Evolutionary conservation across 2,797 vertebrate genomes (phyloP).

Genomic region (Neosilurus mollespiculum): DNA sequence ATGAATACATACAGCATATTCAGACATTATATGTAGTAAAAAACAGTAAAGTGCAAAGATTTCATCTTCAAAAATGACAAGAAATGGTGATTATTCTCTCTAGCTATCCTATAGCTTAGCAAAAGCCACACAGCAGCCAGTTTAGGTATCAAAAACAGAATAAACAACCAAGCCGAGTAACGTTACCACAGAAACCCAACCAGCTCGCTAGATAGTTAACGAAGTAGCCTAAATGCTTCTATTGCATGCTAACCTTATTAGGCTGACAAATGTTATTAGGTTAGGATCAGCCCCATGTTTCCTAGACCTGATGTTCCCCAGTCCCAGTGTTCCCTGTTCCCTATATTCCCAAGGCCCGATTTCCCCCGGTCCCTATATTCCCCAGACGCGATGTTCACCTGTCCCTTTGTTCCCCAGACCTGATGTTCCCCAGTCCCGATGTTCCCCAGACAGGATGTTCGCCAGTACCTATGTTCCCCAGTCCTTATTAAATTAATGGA

Average conservation of each 20-base stretch:
- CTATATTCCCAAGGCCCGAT: too few relatives aligned
- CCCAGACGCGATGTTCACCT: too few relatives aligned
- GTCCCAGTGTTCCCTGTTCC: too few relatives aligned
- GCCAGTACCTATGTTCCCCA: too few relatives aligned
- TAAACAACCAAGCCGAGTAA: background rate
- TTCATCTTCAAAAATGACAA: background rate
- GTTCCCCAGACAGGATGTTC: too few relatives aligned
- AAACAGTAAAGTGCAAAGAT: background rate
- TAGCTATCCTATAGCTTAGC: background rate
- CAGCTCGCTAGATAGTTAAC: background rate
- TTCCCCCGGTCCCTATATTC: too few relatives aligned
- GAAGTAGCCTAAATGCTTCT: background rate
- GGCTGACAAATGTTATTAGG: background rate
- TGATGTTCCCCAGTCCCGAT: too few relatives aligned
- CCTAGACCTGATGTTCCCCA: too few relatives aligned
- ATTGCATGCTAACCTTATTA: background rate
- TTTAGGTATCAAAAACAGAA: background rate
- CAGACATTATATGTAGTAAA: too few relatives aligned
- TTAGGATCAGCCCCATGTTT: background rate
- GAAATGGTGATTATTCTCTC: background rate
- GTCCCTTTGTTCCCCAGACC: too few relatives aligned
- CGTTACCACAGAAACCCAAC: background rate
- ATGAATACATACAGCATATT: background rate
- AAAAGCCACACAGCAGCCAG: background rate
- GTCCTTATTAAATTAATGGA: too few relatives aligned